Percentiles rank a stretch among this genome's conserved stretches.
Evolutionary conservation across 2,113 vertebrate genomes (phyloP).

Genomic region (Calidris pugnax): DNA sequence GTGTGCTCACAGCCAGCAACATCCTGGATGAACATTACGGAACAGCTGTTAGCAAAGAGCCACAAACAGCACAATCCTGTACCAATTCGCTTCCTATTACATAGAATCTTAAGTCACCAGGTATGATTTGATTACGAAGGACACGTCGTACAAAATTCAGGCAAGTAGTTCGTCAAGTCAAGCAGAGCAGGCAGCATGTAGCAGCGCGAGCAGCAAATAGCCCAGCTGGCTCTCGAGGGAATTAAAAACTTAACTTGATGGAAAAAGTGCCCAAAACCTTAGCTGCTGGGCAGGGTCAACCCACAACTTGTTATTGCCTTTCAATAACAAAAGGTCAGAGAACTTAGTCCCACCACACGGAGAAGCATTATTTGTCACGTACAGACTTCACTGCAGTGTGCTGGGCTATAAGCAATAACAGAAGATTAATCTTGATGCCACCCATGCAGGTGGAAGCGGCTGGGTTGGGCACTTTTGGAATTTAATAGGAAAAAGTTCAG

Average conservation of each 20-base stretch:
- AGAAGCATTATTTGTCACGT: not conserved
- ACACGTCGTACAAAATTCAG: not conserved
- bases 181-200: not conserved
- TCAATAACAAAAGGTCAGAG: not conserved
- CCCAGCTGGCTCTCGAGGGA: not conserved
- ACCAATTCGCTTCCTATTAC: rapidly evolving
- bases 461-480: not conserved
- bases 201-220: not conserved
- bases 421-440: not conserved
- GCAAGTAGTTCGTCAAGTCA: not conserved
- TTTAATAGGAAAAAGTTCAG: not conserved
- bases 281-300: not conserved
- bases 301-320: not conserved
- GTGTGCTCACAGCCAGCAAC: not conserved
- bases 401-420: not conserved
- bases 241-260: not conserved
- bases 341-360: not conserved
- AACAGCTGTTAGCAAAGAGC: not conserved
- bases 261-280: not conserved
- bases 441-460: not conserved
- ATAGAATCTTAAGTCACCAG: not conserved
- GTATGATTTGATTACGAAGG: not conserved
- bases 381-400: not conserved
- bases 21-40: not conserved
- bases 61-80: not conserved